Conservation (phyloP, 2,113 vertebrate genomes). For the Diphyllodes magnificus region DNA sequence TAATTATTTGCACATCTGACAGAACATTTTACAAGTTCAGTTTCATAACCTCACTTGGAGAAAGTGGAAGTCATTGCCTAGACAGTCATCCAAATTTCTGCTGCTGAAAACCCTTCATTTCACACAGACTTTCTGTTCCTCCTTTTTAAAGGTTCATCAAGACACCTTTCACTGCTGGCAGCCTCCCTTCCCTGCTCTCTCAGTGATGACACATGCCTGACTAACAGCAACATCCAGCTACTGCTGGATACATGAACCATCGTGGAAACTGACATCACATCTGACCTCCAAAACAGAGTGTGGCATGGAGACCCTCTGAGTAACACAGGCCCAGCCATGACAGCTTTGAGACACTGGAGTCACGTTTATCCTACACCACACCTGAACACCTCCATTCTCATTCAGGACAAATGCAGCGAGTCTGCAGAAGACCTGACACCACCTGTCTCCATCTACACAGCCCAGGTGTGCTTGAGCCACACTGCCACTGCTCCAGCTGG, state of each 20-base stretch:
- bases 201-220: not conserved
- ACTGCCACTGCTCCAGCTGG: not conserved
- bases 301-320: not conserved
- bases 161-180: not conserved
- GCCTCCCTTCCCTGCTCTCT: not conserved
- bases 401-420: not conserved
- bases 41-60: not conserved
- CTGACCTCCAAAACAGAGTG: not conserved
- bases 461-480: not conserved
- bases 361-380: not conserved
- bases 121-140: not conserved
- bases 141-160: not conserved
- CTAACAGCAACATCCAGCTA: not conserved
- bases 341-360: not conserved
- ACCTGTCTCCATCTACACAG: not conserved
- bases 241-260: not conserved
- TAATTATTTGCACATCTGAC: not conserved
- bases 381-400: not conserved
- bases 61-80: not conserved
- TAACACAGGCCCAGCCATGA: not conserved
- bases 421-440: not conserved
- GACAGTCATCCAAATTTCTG: not conserved
- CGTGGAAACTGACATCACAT: rapidly evolving
- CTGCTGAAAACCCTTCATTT: not conserved
- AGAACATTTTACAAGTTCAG: not conserved